These are phyloP conservation scores for Phortica variegata DNA, from an alignment of 1,140 invertebrate genomes.

Conservation along the genomic window DNA sequence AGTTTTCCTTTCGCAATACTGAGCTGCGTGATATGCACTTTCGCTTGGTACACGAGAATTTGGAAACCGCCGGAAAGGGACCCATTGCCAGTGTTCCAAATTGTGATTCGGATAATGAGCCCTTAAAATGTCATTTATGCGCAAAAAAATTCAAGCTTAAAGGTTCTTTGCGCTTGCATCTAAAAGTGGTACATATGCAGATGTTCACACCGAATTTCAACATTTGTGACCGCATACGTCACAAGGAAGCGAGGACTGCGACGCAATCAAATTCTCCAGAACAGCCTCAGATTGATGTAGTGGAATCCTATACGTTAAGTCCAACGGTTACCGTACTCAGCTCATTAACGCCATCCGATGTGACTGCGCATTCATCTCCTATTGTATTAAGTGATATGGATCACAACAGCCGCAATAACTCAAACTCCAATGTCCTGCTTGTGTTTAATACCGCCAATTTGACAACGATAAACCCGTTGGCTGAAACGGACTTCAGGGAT, in stretches of 20 bases:
- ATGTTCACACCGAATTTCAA: constrained; percentile 34
- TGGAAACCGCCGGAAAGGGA: constrained; percentile 6
- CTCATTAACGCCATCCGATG: too few relatives aligned
- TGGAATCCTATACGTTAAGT: background rate
- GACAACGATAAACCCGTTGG: constrained; percentile 22
- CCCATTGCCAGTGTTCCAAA: background rate
- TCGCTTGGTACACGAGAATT: constrained; percentile 69
- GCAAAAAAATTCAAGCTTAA: constrained; percentile 77
- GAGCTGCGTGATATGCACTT: constrained; percentile 73
- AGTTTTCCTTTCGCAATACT: constrained; percentile 68
- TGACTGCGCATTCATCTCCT: too few relatives aligned
- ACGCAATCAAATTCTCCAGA: background rate
- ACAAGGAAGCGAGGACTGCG: constrained; percentile 29
- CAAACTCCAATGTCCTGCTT: constrained; percentile 32
- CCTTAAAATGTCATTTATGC: constrained; percentile 75
- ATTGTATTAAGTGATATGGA: too few relatives aligned
- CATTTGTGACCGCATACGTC: constrained; percentile 52
- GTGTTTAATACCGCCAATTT: constrained; percentile 2
- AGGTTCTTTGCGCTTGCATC: constrained; percentile 78
- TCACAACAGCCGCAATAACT: background rate
- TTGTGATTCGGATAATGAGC: constrained; percentile 29
- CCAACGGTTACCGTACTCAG: too few relatives aligned
- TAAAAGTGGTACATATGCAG: constrained; percentile 71
- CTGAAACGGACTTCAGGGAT: constrained; percentile 29
- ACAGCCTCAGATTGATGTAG: constrained; percentile 7